phyloP scores from a whole-genome alignment of 1,140 invertebrate genomes.

The Leptinotarsa texana region DNA sequence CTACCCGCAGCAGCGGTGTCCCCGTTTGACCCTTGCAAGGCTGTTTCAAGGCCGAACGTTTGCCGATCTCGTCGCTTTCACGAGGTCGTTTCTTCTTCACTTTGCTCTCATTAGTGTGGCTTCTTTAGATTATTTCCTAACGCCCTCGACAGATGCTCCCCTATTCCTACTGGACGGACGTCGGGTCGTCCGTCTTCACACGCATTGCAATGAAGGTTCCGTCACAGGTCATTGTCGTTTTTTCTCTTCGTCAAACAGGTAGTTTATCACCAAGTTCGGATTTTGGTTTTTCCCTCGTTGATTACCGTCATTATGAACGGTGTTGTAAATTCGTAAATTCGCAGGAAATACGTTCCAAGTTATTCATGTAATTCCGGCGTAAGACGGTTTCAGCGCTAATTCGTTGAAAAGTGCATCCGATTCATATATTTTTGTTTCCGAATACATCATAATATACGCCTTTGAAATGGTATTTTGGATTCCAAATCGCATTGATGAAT shows the following conservation, averaged over 20 bases:
- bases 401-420: no score
- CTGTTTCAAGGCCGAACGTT: constrained; percentile 54
- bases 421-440: no score
- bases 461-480: no score
- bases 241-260: no score
- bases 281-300: background rate
- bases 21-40: constrained; percentile 42
- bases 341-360: no score
- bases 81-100: constrained; percentile 47
- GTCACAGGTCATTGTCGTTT: background rate
- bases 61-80: constrained; percentile 40
- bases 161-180: background rate
- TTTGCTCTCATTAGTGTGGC: constrained; percentile 23
- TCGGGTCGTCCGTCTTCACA: background rate
- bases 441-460: no score
- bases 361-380: no score
- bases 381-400: no score
- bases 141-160: background rate
- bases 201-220: no score
- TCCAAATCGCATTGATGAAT: no score
- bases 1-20: constrained; percentile 24
- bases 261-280: background rate
- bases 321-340: background rate
- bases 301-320: background rate
- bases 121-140: constrained; percentile 7